These are phyloP conservation scores for Ophonus ardosiacus DNA, from an alignment of 2,888 invertebrate species.

Conservation along the genomic window DNA sequence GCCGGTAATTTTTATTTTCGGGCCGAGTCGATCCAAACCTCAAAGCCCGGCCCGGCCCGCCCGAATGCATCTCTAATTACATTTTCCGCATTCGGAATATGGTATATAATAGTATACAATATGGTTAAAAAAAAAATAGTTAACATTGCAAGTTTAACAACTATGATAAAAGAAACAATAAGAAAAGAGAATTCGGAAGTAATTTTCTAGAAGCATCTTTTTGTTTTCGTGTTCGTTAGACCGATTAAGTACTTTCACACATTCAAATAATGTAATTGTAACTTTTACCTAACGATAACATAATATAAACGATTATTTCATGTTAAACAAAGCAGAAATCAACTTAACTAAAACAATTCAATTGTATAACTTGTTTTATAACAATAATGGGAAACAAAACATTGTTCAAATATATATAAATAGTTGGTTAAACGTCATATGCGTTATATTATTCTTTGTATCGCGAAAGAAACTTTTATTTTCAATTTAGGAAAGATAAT, in stretches of 20 bases:
- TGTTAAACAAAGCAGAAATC: background rate
- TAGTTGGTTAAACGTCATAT: background rate
- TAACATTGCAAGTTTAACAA: background rate
- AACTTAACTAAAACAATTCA: background rate
- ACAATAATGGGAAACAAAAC: background rate
- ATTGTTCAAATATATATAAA: background rate
- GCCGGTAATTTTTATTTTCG: too few relatives aligned
- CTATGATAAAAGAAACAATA: background rate
- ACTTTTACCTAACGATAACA: background rate
- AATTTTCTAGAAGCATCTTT: background rate
- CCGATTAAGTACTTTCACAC: background rate
- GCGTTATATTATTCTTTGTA: background rate
- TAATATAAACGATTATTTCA: background rate
- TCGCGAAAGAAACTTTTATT: background rate
- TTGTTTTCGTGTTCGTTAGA: background rate
- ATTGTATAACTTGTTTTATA: background rate
- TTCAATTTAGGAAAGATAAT: too few relatives aligned
- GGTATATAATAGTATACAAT: too few relatives aligned
- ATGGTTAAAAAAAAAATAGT: background rate
- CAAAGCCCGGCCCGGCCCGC: too few relatives aligned
- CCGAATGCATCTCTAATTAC: too few relatives aligned
- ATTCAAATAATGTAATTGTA: background rate
- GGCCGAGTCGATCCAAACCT: too few relatives aligned
- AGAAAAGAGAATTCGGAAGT: background rate
- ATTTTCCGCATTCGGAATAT: too few relatives aligned